Base-by-base conservation (phyloP, 1,140 invertebrate genomes). In the Neuroterus valhalla region DNA sequence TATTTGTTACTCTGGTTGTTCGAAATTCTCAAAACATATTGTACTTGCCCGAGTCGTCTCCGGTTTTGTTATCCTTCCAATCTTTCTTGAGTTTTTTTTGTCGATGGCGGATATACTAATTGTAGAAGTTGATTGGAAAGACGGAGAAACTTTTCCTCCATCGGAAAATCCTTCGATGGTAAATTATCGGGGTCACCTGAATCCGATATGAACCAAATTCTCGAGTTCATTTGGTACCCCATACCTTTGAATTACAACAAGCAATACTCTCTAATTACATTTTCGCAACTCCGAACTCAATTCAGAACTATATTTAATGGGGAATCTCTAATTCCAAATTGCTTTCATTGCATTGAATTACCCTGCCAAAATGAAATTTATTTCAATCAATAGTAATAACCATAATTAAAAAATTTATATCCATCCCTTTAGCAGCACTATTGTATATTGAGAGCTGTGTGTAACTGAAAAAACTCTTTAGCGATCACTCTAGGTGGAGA, bases 191-290 rank as follows among this genome's bases (percentile, higher is more conserved):
- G 55, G 23, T 38, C 55, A 62, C 11, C 23, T 23, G 26, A 26
- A 14, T 62, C 15, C 55, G 23, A 62, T 62, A 62, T 62, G 31
- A 62, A 62, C 55, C 12, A 14, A 62, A n/a, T 31, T n/a, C 55
- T 62, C 55, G 55, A 62, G 3, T 62, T 62, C 26, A 62, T 38
- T 62, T 62, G 23, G 55, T 6, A 26, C 14, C 17, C 46, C 26
- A 38, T 62, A 62, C 52, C 55, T 62, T 62, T 62, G 55, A 38
- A 62, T 62, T 62, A 62, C 55, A 62, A 62, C 26, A 62, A 38
- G 12, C 23, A 23, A 12, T 62, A n/a, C 14, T 62, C 55, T 62
- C 55, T 62, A 62, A 62, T 62, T 62, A 62, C 26, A 62, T 62
- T 62, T 62, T 31, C 52, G 23, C 26, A 62, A 62, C 55, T 62